phyloP scores from a whole-genome alignment of 2,797 vertebrate species.

The Agapornis canus region DNA sequence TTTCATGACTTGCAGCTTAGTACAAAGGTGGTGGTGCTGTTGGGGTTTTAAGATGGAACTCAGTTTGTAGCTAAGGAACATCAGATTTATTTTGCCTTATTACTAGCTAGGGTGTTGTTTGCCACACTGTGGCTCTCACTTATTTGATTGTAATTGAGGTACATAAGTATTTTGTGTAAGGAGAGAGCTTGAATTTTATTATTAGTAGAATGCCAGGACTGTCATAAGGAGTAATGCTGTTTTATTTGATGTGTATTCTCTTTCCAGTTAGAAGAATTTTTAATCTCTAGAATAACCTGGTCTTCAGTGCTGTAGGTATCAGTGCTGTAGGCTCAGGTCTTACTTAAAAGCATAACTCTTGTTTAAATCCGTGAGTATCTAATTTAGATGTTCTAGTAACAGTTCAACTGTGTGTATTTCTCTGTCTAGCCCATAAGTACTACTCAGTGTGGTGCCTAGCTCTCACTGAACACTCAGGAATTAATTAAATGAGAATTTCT shows the following conservation, averaged over 20 bases:
- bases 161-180: background rate
- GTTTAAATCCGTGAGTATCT: background rate
- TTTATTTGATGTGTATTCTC: background rate
- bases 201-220: background rate
- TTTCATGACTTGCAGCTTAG: background rate
- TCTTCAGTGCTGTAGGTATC: background rate
- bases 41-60: background rate
- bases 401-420: background rate
- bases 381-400: background rate
- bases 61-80: background rate
- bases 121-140: background rate
- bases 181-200: background rate
- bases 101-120: background rate
- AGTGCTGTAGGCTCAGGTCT: background rate
- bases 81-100: background rate
- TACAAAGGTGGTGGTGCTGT: background rate
- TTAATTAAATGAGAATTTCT: background rate
- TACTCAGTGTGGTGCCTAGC: background rate
- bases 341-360: background rate
- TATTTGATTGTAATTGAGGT: background rate
- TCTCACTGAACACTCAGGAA: background rate
- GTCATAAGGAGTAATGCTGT: background rate
- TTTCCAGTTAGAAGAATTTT: background rate
- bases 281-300: background rate
- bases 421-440: background rate